phyloP scores from a whole-genome alignment of 64 coral and sea anemone species.

The Platygyra sinensis region DNA sequence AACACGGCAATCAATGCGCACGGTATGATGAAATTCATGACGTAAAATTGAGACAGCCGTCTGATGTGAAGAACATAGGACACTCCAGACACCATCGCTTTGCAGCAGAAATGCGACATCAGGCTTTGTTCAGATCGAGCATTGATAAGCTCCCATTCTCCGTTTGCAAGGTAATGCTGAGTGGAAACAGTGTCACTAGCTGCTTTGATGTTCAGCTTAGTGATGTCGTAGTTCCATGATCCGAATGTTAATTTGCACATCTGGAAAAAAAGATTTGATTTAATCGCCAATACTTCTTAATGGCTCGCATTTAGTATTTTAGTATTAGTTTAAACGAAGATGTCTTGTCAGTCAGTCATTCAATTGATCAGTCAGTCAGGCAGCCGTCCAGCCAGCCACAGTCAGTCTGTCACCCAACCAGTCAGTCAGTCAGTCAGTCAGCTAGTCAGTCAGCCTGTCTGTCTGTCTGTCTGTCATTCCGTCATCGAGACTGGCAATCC shows the following conservation, averaged over 20 bases:
- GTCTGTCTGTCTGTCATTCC: background rate
- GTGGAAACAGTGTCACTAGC: conserved; percentile 34
- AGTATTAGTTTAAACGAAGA: no score
- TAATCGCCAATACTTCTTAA: no score
- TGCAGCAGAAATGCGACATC: conserved; percentile 78
- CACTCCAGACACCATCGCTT: conserved; percentile 67
- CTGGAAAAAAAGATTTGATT: background rate
- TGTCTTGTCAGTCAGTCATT: no score
- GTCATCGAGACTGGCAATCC: background rate
- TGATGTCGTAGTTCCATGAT: conserved; percentile 84
- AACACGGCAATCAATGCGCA: conserved; percentile 85
- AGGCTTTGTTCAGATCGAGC: conserved; percentile 58
- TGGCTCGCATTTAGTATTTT: no score
- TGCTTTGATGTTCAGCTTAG: conserved; percentile 65
- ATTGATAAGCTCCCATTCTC: conserved; percentile 81
- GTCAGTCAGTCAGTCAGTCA: no score
- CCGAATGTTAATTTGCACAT: conserved; percentile 82
- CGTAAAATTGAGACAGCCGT: conserved; percentile 73
- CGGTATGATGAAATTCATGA: conserved; percentile 88
- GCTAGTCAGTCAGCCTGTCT: no score
- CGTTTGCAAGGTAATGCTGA: conserved; percentile 56
- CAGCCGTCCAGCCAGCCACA: no score
- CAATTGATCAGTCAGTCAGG: no score
- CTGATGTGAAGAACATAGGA: conserved; percentile 84
- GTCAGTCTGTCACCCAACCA: no score